Evolutionary conservation across 2,797 vertebrate species (phyloP).

Genomic region (Vultur gryphus): DNA sequence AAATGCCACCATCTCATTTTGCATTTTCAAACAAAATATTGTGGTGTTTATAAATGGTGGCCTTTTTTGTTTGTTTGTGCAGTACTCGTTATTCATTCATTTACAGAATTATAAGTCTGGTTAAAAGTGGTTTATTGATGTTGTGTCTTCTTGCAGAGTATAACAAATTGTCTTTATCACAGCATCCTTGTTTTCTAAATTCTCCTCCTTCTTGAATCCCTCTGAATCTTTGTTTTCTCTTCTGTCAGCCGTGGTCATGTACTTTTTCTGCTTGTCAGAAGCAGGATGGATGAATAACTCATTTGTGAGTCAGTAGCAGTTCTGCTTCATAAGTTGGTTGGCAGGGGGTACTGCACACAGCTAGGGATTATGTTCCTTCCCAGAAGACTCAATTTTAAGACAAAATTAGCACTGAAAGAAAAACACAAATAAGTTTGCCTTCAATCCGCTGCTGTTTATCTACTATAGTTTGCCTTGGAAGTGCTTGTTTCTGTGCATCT

Average conservation of each 20-base stretch:
- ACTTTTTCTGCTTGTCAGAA: slow-evolving; percentile 29
- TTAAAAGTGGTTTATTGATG: background rate
- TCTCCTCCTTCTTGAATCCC: background rate
- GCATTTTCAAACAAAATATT: slow-evolving; percentile 1
- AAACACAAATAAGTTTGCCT: background rate
- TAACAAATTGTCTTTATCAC: background rate
- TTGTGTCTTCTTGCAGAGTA: background rate
- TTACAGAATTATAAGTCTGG: background rate
- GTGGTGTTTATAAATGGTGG: background rate
- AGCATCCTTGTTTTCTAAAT: background rate
- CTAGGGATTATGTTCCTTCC: background rate
- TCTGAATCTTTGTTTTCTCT: slow-evolving; percentile 5
- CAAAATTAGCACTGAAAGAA: slow-evolving; percentile 1
- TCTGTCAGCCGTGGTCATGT: background rate
- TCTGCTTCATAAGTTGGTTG: slow-evolving; percentile 25
- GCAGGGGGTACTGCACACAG: background rate
- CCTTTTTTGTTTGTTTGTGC: background rate
- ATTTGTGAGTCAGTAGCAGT: background rate
- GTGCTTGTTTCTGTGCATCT: background rate
- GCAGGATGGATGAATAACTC: slow-evolving; percentile 6
- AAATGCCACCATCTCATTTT: background rate
- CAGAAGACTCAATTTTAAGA: slow-evolving; percentile 4
- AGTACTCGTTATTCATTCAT: background rate
- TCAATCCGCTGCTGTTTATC: background rate
- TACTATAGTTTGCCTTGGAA: background rate